phyloP scores from a whole-genome alignment of 2,888 invertebrate species.

The Pandemis heparana region DNA sequence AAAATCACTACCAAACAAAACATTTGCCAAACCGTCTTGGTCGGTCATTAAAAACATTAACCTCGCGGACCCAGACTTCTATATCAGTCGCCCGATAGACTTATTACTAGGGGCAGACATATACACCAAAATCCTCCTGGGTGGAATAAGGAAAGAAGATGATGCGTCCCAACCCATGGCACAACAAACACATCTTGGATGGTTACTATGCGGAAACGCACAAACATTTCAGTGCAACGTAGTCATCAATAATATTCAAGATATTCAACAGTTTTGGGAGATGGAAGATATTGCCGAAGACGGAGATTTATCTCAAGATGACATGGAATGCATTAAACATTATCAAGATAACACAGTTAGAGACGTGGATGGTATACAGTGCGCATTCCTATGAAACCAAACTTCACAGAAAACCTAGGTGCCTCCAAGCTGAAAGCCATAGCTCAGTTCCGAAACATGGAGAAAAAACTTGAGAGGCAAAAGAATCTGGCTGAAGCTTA shows the following conservation, averaged over 20 bases:
- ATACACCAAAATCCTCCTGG: neutral
- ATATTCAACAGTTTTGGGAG: conserved; percentile 38
- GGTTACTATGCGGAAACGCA: conserved; percentile 15
- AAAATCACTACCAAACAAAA: neutral
- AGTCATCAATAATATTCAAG: conserved; percentile 28
- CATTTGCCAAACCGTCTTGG: conserved; percentile 14
- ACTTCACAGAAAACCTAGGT: conserved; percentile 35
- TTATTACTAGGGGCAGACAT: conserved; percentile 7
- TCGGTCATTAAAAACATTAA: conserved; percentile 2
- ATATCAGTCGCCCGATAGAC: neutral
- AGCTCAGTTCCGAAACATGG: conserved; percentile 27
- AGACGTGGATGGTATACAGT: conserved; percentile 31
- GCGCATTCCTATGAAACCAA: conserved; percentile 36
- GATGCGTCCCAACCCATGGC: neutral
- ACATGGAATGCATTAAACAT: conserved; percentile 21
- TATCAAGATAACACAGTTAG: conserved; percentile 24
- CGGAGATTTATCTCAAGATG: conserved; percentile 17
- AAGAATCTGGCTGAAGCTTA: conserved; percentile 1
- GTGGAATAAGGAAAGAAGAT: neutral
- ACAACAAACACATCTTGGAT: neutral
- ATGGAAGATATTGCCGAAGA: conserved; percentile 35
- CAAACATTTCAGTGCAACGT: conserved; percentile 41
- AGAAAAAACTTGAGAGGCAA: conserved; percentile 15
- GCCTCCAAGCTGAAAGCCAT: conserved; percentile 29
- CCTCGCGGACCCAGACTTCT: neutral